Percentiles rank a stretch among this genome's conserved stretches.
phyloP scores from a whole-genome alignment of 2,113 vertebrate genomes.

The Daubentonia madagascariensis region DNA sequence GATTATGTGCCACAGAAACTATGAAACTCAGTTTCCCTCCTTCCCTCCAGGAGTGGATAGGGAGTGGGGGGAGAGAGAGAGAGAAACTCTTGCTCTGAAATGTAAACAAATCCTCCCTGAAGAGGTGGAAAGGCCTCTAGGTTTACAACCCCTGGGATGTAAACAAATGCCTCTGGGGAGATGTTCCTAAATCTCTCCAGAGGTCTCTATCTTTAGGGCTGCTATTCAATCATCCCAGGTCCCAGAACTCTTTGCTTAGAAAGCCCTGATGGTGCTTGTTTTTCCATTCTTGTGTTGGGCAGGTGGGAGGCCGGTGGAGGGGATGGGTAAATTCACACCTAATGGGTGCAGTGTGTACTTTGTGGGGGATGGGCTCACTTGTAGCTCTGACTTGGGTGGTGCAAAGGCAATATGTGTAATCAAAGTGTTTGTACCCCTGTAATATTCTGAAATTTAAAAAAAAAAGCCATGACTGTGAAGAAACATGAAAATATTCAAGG shows the following conservation, averaged over 20 bases:
- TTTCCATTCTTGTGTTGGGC: too few species aligned
- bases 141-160: neutral
- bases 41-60: neutral
- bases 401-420: too few species aligned
- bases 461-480: neutral
- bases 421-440: too few species aligned
- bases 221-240: neutral
- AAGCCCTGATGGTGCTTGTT: too few species aligned
- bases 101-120: neutral
- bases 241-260: neutral
- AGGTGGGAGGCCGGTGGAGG: too few species aligned
- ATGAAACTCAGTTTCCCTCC: neutral
- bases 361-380: too few species aligned
- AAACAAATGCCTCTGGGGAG: neutral
- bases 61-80: rapidly evolving
- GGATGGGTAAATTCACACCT: too few species aligned
- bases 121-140: neutral
- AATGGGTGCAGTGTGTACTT: too few species aligned
- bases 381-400: too few species aligned
- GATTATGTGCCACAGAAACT: neutral
- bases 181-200: neutral
- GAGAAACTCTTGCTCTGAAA: neutral
- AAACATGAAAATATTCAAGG: neutral
- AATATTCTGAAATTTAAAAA: too few species aligned
- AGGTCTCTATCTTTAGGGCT: neutral